Evolutionary conservation across 2,888 invertebrate species (phyloP), one percentile per base, ranked within the genome.

Genomic region (Megaustenia siamemsis): DNA sequence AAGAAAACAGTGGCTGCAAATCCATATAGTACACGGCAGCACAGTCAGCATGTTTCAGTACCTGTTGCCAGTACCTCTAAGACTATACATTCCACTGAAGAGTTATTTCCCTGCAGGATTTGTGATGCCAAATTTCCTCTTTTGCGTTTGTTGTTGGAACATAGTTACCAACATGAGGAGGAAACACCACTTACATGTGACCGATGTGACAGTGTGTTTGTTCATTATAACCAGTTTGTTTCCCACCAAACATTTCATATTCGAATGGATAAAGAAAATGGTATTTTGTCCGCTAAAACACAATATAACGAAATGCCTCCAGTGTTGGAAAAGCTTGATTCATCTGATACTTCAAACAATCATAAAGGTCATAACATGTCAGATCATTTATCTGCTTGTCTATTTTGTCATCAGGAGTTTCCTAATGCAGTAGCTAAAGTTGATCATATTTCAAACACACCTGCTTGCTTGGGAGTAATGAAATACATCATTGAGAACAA

Each of bases 231-330:
- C 32, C 43, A 35, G 3, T 56, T 82, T 63, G 82, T 82, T 35
- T 82, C 82, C 12, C 82, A 82, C 53, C 63, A 82, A n/a, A 76
- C 75, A 32, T 73, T 75, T 43, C 82, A 82, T 56, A 66, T 60
- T 40, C 63, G 82, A 49, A 75, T 82, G 82, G 82, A 82, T 53
- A 82, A 82, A n/a, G 82, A 82, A 76, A 38, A 28, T 24, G 24
- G n/a, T 24, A n/a, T 43, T 40, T 45, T 32, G 18, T 32, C 49
- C 12, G 49, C 28, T 18, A 3, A 49, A 18, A 10, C 1, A 45
- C 45, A 43, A 15, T 38, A 4, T 1, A 45, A 10, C 8, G 24
- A 8, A 4, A 28, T 63, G 63, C 28, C 63, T 32, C 10, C 32
- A 32, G 71, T 71, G 43, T 43, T 49, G 49, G 12, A 75, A 35